phyloP scores from a whole-genome alignment of 2,113 vertebrate genomes.

The Rutilus rutilus region DNA sequence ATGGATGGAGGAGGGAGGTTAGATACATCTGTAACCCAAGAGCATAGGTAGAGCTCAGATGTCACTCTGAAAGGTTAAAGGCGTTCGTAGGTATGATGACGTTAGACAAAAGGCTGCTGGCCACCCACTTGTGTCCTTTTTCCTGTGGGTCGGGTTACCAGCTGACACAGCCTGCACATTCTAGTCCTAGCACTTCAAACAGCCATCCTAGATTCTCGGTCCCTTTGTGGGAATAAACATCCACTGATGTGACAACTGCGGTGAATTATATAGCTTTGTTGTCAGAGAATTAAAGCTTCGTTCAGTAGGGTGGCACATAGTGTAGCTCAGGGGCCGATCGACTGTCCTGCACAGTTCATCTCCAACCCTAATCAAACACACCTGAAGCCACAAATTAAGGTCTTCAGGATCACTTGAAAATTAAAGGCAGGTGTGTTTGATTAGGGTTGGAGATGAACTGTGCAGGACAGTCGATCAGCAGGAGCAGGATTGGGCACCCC shows the following conservation, averaged over 20 bases:
- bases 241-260: background rate
- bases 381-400: no score
- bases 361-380: no score
- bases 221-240: background rate
- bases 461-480: no score
- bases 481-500: no score
- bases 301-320: background rate
- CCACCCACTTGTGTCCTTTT: conserved; percentile 32
- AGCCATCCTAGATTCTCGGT: background rate
- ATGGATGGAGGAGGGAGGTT: conserved; percentile 19
- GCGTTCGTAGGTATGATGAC: conserved; percentile 37
- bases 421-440: no score
- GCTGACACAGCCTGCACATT: background rate
- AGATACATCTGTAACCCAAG: conserved; percentile 37
- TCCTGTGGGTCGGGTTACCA: conserved; percentile 37
- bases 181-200: background rate
- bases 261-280: conserved; percentile 11
- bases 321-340: no score
- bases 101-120: conserved; percentile 35
- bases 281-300: background rate
- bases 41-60: conserved; percentile 33
- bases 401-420: no score
- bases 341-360: no score
- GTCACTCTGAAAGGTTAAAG: conserved; percentile 43
- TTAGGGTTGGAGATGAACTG: no score